A percentile compares a stretch with the other conserved stretches of the same genome.
phyloP scores from a whole-genome alignment of 1,140 invertebrate genomes.

The Halictus rubicundus region DNA sequence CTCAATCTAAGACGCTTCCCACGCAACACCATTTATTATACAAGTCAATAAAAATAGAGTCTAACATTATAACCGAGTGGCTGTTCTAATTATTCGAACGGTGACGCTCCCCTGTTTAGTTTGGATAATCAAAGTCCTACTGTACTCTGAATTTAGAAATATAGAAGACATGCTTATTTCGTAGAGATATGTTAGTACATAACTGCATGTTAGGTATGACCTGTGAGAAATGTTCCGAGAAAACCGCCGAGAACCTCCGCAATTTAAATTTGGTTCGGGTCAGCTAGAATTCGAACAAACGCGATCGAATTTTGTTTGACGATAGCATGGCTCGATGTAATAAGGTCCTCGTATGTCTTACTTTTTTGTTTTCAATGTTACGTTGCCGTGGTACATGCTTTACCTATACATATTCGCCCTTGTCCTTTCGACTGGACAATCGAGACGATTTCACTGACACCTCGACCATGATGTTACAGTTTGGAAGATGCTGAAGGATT shows the following conservation, averaged over 20 bases:
- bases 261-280: background rate
- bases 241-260: background rate
- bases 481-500: conserved; percentile 56
- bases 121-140: too few relatives aligned
- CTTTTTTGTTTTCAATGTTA: conserved; percentile 13
- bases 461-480: conserved; percentile 66
- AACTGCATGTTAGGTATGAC: background rate
- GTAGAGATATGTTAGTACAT: background rate
- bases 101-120: too few relatives aligned
- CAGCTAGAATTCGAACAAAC: background rate
- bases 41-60: too few relatives aligned
- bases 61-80: too few relatives aligned
- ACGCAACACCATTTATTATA: too few relatives aligned
- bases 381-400: conserved; percentile 42
- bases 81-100: too few relatives aligned
- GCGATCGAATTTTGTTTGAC: background rate
- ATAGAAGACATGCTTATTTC: background rate
- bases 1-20: too few relatives aligned
- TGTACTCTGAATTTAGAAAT: too few relatives aligned
- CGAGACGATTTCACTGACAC: conserved; percentile 7
- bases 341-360: background rate
- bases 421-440: too few relatives aligned
- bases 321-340: conserved; percentile 41
- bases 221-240: background rate
- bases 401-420: background rate